Evolutionary conservation across 2,113 vertebrate species (phyloP).

Genomic region (Cyprinodon brontotheroides): DNA sequence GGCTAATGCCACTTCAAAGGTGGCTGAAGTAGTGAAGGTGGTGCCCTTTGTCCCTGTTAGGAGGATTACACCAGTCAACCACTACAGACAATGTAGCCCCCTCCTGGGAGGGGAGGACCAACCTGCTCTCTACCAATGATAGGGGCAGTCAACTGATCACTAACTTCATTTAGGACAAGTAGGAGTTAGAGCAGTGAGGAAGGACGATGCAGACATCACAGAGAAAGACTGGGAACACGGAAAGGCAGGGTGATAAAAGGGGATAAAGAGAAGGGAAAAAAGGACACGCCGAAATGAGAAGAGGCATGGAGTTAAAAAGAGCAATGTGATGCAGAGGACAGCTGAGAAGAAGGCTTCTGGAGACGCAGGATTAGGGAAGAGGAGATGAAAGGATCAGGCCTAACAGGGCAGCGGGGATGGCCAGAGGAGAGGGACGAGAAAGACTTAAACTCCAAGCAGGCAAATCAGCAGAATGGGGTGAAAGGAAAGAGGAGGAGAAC

Average conservation of each 20-base stretch:
- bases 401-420: slow-evolving; percentile 45
- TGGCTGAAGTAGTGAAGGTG: slow-evolving; percentile 64
- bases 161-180: slow-evolving; percentile 83
- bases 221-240: slow-evolving; percentile 10
- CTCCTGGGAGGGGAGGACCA: slow-evolving; percentile 75
- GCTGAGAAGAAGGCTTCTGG: slow-evolving; percentile 53
- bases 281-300: slow-evolving; percentile 65
- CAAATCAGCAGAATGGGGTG: slow-evolving; percentile 39
- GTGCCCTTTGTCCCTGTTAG: slow-evolving; percentile 76
- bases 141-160: slow-evolving; percentile 81
- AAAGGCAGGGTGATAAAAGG: slow-evolving; percentile 18
- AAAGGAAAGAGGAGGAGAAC: slow-evolving; percentile 33
- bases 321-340: slow-evolving; percentile 48
- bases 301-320: slow-evolving; percentile 61
- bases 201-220: slow-evolving; percentile 13
- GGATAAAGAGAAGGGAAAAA: slow-evolving; percentile 28
- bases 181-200: slow-evolving; percentile 30
- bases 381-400: slow-evolving; percentile 70
- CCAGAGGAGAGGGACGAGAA: slow-evolving; percentile 40
- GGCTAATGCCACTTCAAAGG: slow-evolving; percentile 77
- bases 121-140: slow-evolving; percentile 74
- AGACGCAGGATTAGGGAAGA: slow-evolving; percentile 63
- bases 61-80: slow-evolving; percentile 84
- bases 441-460: slow-evolving; percentile 55
- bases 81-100: slow-evolving; percentile 82